Base-by-base conservation (phyloP, 92 coral and sea anemone species). In the Epizoanthus stellaris region DNA sequence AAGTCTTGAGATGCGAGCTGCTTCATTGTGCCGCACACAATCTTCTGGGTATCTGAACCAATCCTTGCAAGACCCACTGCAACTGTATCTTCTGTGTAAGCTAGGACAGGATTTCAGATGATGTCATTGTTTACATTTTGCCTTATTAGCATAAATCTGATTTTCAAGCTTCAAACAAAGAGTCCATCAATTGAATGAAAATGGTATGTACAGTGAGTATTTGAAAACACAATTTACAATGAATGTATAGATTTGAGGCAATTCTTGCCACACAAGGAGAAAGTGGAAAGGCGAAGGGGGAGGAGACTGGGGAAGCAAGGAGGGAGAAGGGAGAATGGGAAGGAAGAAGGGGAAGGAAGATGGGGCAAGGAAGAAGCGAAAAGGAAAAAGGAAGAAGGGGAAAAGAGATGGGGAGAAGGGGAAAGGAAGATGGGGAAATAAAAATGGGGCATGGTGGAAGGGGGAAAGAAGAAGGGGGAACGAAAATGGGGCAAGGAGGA, bases 21-120 rank as follows among this genome's bases (percentile, higher is more conserved):
- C 62, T 91, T 95, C 98, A 96, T 93, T 17, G 95, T 88, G 5
- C 95, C 95, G 67, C 94, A 96, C 3, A 94, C 90, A 42, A 96
- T 94, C 82, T 85, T 81, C 83, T 96, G 97, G 47, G 91, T 91
- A 71, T 95, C 91, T 15, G 95, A 89, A 34, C 99, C 99, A 61
- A 96, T 86, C 57, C 97, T 93, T 70, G 99, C 98, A 69, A 96
- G 82, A n/a, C 99, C 99, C 80, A 96, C 96, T 17, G 98, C 95
- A 61, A 96, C 23, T 6, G 98, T 89, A 56, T 85, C 82, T 68
- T 91, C 92, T 36, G 87, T 82, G 73, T 94, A 94, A 57, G 95
- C 98, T 94, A 68, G 14, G 52, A n/a, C 19, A 39, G 40, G 20
- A 80, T 5, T 30, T 49, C 57, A 38, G 10, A 23, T 40, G 0